Evolutionary conservation across 2,888 invertebrate genomes (phyloP), one percentile per base, ranked within the genome.

Genomic region (Tetranychus piercei): DNA sequence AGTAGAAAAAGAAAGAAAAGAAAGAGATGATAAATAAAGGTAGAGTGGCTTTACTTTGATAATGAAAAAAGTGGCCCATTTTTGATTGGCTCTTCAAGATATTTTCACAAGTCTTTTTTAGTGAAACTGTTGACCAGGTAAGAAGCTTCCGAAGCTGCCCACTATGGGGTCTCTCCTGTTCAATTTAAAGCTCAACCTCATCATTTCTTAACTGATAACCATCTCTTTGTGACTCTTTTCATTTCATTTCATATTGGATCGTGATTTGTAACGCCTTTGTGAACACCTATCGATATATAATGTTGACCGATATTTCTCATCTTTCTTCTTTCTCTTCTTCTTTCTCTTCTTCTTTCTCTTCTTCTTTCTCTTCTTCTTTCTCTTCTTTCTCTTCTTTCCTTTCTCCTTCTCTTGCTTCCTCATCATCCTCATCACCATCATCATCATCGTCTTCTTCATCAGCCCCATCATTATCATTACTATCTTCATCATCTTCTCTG

Each of bases 1-100:
- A 65, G n/a, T 8, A 64, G 64, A 64, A 65, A 65, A n/a, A 65
- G 65, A 5, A 65, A 65, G 65, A 65, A n/a, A 65, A 65, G n/a
- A n/a, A 65, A n/a, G n/a, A 65, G n/a, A n/a, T 18, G 65, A 65
- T 18, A 65, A n/a, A 65, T 15, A 65, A 65, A 65, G 65, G n/a
- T 15, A 65, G n/a, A 65, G 65, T 18, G 65, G 34, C 34, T 34
- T 34, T 34, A 34, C 34, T 34, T 34, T 34, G 34, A 34, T 34
- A 34, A 34, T 34, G 34, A 34, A 34, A 34, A 34, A 34, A 34
- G 34, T 34, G 34, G 34, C 34, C 34, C 34, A 34, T 34, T 34
- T 34, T 34, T 34, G 34, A 34, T 55, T 55, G 55, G 15, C 15
- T 55, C 11, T 15, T 55, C 55, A 9, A 9, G 2, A 55, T 15